These are phyloP conservation scores for Sphyrna mokarran DNA, from an alignment of 2,113 vertebrate species.

Conservation along the genomic window DNA sequence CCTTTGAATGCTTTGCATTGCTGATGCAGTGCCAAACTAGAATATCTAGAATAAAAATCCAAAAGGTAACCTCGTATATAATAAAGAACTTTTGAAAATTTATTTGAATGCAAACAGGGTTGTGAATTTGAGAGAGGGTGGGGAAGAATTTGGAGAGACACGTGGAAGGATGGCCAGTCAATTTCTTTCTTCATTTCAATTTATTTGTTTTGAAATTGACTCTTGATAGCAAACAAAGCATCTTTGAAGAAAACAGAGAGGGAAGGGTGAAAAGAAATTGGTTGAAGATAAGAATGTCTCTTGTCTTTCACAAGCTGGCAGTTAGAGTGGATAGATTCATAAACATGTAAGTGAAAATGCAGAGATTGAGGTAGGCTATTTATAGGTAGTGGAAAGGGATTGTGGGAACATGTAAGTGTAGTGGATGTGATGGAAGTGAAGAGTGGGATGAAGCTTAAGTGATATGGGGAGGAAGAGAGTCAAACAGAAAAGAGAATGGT, in stretches of 20 bases:
- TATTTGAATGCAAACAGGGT: background rate
- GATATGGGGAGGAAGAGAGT: too few relatives aligned
- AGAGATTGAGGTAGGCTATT: too few relatives aligned
- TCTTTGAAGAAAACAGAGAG: background rate
- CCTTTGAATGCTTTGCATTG: background rate
- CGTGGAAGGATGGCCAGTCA: background rate
- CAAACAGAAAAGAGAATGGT: too few relatives aligned
- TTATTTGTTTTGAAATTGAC: background rate
- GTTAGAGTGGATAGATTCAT: too few relatives aligned
- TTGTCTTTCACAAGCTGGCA: background rate
- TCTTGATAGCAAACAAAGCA: background rate
- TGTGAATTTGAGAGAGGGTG: background rate
- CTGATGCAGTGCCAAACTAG: background rate
- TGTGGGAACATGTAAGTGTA: too few relatives aligned
- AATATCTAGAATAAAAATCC: background rate
- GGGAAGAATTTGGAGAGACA: background rate
- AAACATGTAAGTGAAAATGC: too few relatives aligned
- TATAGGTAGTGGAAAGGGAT: background rate
- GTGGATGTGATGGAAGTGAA: too few relatives aligned
- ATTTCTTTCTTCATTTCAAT: background rate
- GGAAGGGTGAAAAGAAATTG: background rate
- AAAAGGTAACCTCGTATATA: background rate
- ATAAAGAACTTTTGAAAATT: background rate
- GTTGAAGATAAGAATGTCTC: too few relatives aligned
- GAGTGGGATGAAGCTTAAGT: background rate